Conservation (phyloP, 1,140 invertebrate species). For the Heliconius himera region DNA sequence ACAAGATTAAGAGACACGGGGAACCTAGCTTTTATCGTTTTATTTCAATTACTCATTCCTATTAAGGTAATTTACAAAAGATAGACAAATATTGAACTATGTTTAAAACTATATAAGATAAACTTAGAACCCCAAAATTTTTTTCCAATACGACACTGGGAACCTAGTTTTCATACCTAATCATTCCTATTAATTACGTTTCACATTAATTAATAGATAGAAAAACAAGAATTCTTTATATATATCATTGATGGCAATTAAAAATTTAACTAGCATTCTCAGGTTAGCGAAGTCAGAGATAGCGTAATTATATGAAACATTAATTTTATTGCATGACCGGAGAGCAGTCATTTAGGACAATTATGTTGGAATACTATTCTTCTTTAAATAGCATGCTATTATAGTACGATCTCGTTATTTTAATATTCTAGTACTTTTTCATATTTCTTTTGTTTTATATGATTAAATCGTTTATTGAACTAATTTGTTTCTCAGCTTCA, state of each 20-base stretch:
- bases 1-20: too few relatives aligned
- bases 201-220: background rate
- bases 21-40: background rate
- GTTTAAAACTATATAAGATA: too few relatives aligned
- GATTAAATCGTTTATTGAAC: background rate
- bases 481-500: too few relatives aligned
- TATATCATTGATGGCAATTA: background rate
- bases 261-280: background rate
- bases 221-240: background rate
- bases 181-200: background rate
- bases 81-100: too few relatives aligned
- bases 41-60: background rate
- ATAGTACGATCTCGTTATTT: background rate
- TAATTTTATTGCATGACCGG: slow-evolving; percentile 14
- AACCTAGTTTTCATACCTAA: background rate
- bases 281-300: slow-evolving; percentile 2
- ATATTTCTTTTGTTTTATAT: background rate
- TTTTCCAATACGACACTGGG: too few relatives aligned
- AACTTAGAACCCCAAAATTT: too few relatives aligned
- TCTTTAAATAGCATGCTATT: background rate
- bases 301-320: slow-evolving; percentile 1
- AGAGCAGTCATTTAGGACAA: slow-evolving; percentile 14
- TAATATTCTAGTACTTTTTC: background rate
- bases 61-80: background rate
- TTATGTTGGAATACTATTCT: background rate